Evolutionary conservation across 2,888 invertebrate genomes (phyloP).

Genomic region (Pheosia gnoma): DNA sequence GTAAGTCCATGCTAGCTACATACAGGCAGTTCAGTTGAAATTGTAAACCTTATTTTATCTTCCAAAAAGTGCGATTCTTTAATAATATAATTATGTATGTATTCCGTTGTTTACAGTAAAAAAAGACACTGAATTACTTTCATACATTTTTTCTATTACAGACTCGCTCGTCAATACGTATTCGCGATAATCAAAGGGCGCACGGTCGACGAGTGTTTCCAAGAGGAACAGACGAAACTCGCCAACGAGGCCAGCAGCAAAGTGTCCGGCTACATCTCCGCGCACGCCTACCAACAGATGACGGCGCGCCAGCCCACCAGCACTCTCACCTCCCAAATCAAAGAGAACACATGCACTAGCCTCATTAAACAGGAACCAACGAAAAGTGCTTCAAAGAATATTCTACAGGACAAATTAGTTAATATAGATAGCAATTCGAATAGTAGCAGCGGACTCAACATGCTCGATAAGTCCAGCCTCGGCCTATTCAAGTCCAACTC

Average conservation of each 20-base stretch:
- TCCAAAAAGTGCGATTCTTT: too few relatives aligned
- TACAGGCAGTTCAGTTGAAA: too few relatives aligned
- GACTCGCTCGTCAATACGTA: conserved; percentile 86
- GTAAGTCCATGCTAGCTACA: conserved; percentile 51
- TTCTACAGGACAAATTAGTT: conserved; percentile 77
- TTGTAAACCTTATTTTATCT: too few relatives aligned
- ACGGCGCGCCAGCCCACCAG: conserved; percentile 52
- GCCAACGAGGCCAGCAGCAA: conserved; percentile 61
- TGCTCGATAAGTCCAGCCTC: conserved; percentile 60
- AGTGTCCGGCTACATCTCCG: conserved; percentile 81
- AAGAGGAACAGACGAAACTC: conserved; percentile 70
- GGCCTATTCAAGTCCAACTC: conserved; percentile 71
- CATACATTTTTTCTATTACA: conserved; percentile 45
- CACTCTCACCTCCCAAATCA: conserved; percentile 64
- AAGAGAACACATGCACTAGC: conserved; percentile 68
- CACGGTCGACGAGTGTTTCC: conserved; percentile 85
- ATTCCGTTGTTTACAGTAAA: too few relatives aligned
- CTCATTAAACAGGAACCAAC: conserved; percentile 60
- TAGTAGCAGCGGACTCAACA: conserved; percentile 63
- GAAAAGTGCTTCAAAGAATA: conserved; percentile 67
- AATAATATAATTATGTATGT: too few relatives aligned
- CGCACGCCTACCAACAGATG: conserved; percentile 69
- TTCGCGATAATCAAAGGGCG: conserved; percentile 86
- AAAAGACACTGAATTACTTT: too few relatives aligned
- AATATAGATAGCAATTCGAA: conserved; percentile 74